phyloP scores from a whole-genome alignment of 2,888 invertebrate genomes.

The Entomobrya multifasciata region DNA sequence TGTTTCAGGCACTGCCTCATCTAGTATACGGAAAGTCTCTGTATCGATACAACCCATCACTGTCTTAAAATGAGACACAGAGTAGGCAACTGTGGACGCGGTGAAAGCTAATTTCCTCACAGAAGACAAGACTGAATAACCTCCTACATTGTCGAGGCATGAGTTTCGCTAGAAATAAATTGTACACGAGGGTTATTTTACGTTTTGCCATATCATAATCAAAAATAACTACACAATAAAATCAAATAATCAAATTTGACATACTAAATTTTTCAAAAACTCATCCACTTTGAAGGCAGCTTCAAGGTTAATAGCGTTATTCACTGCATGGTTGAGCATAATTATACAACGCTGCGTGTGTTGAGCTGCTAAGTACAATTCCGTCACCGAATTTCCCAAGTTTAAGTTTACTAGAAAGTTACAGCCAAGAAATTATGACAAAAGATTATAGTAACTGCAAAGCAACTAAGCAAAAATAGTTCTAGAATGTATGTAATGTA shows the following conservation, averaged over 20 bases:
- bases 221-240: too few species aligned
- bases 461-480: too few species aligned
- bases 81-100: not conserved
- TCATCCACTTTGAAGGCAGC: slow-evolving; percentile 8
- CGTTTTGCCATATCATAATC: too few species aligned
- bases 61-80: not conserved
- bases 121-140: slow-evolving; percentile 1
- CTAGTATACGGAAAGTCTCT: slow-evolving; percentile 16
- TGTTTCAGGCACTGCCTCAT: not conserved
- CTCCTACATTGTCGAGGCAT: not conserved
- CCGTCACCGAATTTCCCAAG: too few species aligned
- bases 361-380: too few species aligned
- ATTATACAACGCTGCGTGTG: slow-evolving; percentile 47
- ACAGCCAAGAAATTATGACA: too few species aligned
- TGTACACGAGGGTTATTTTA: not conserved
- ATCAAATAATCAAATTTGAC: not conserved
- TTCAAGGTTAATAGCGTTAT: not conserved
- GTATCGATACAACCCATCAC: slow-evolving; percentile 29
- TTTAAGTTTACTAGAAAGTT: too few species aligned
- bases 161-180: not conserved
- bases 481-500: too few species aligned
- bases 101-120: not conserved
- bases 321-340: slow-evolving; percentile 39
- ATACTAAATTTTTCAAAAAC: slow-evolving; percentile 48
- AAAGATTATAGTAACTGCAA: too few species aligned